Conservation (phyloP, 92 coral and sea anemone species). For the Palythoa heliodiscus region DNA sequence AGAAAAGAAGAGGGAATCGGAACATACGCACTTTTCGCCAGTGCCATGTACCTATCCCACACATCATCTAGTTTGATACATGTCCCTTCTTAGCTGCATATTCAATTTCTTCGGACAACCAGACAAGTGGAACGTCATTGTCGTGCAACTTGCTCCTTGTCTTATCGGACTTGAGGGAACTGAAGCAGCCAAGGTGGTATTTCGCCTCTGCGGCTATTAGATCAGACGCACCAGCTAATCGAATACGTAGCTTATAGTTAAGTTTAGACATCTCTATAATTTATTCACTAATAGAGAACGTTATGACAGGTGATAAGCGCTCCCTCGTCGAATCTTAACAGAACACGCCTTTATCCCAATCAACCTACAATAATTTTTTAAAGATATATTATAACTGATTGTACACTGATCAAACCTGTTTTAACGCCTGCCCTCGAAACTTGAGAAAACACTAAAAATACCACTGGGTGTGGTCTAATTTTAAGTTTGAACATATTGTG, state of each 20-base stretch:
- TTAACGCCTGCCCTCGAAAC: not conserved
- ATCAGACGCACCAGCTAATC: conserved; percentile 62
- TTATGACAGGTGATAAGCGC: conserved; percentile 57
- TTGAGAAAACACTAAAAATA: conserved; percentile 1
- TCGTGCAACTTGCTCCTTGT: conserved; percentile 35
- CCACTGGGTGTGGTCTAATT: conserved; percentile 2
- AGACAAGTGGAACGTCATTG: conserved; percentile 57
- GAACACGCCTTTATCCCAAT: not conserved
- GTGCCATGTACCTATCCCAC: conserved; percentile 57
- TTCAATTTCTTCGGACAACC: conserved; percentile 60
- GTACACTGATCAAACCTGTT: not conserved
- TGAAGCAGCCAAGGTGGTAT: conserved; percentile 50
- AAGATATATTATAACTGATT: conserved; percentile 7
- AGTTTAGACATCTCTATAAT: conserved; percentile 53
- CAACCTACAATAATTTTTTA: not conserved
- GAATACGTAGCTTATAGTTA: conserved; percentile 48
- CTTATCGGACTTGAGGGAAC: conserved; percentile 42
- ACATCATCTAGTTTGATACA: conserved; percentile 65
- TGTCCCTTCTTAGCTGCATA: conserved; percentile 63
- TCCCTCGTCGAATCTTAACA: conserved; percentile 9
- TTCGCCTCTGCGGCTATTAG: conserved; percentile 57
- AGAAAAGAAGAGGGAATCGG: conserved; percentile 38
- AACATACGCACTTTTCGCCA: conserved; percentile 50
- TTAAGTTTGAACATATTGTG: conserved; percentile 6
- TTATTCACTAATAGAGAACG: conserved; percentile 62